Base-by-base conservation (phyloP, 2,797 vertebrate species). In the Sebastes trivittatus region DNA sequence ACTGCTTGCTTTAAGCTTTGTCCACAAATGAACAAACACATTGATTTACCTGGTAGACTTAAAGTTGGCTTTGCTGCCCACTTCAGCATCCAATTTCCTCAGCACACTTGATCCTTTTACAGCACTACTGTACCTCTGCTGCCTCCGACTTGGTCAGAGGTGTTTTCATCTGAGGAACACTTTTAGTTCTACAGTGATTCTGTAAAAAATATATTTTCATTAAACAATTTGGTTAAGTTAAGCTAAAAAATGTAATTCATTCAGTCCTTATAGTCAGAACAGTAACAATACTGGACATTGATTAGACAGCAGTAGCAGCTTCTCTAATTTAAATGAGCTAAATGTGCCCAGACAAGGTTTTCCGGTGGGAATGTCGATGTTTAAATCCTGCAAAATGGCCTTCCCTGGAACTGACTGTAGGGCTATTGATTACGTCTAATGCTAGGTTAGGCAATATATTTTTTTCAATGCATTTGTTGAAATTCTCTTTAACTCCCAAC, bases 11-110 rank as follows among this genome's bases (percentile, higher is more conserved):
- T 82, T 75, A 76, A 77, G 77, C 80, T 83, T 54, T 78, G 70
- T 81, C 82, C 75, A 75, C 80, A 83, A 81, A 73, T 72, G 72
- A 83, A 78, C 85, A 83, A 87, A 89, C 85, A 68, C 71, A 83
- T 70, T 60, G 70, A 92, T 87, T 89, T 73, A 88, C 30, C 79
- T 65, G 66, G 71, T 75, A 36, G 56, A 76, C 77, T 70, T 72
- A 42, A 74, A 56, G 65, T 72, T 54, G 68, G 68, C 58, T 79
- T 65, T 87, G 71, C 77, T n/a, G 3, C 58, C 78, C 22, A 60
- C 70, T 69, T 72, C 58, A 70, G 76, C 67, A 52, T 80, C 86
- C 67, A 80, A 74, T 81, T 68, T 80, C 72, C 49, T 32, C 38
- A 16, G 52, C 52, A 25, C 68, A 38, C 69, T 69, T 13, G 2